These are phyloP conservation scores for Drosophila burlai DNA, from an alignment of 1,140 invertebrate species.

Conservation along the genomic window DNA sequence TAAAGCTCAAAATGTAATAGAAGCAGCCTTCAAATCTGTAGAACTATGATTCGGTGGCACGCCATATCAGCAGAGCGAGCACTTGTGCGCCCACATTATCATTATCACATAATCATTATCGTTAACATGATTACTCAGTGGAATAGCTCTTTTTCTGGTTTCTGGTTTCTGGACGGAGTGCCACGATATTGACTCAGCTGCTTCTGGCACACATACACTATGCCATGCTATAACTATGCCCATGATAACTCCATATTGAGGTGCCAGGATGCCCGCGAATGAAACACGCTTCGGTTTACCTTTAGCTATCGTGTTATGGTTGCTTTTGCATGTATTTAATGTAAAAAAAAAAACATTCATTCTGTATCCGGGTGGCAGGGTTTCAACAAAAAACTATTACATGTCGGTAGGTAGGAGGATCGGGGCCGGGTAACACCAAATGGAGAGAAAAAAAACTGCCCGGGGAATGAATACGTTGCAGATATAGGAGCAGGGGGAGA, in stretches of 20 bases:
- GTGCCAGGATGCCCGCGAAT: constrained; percentile 1
- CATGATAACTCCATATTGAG: not conserved
- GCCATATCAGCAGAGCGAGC: not conserved
- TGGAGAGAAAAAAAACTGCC: constrained; percentile 24
- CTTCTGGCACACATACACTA: not conserved
- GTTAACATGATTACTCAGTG: not conserved
- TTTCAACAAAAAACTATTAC: constrained; percentile 43
- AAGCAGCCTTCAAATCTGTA: too few species aligned
- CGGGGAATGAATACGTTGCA: constrained; percentile 45
- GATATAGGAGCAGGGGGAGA: constrained; percentile 9
- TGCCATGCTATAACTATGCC: not conserved
- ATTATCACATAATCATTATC: not conserved
- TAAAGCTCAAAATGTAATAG: not conserved
- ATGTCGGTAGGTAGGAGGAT: constrained; percentile 16
- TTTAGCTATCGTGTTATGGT: constrained; percentile 46
- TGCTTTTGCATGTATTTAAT: constrained; percentile 42
- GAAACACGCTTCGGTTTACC: constrained; percentile 5
- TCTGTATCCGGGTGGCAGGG: constrained; percentile 29
- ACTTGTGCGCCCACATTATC: not conserved
- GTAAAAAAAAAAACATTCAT: constrained; percentile 42
- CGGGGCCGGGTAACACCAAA: constrained; percentile 10
- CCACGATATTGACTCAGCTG: constrained; percentile 30
- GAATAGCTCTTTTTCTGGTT: not conserved
- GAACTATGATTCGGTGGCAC: too few species aligned
- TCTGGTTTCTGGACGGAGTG: not conserved